Base-by-base conservation (phyloP, 2,797 vertebrate genomes). In the Buceros bicornis region DNA sequence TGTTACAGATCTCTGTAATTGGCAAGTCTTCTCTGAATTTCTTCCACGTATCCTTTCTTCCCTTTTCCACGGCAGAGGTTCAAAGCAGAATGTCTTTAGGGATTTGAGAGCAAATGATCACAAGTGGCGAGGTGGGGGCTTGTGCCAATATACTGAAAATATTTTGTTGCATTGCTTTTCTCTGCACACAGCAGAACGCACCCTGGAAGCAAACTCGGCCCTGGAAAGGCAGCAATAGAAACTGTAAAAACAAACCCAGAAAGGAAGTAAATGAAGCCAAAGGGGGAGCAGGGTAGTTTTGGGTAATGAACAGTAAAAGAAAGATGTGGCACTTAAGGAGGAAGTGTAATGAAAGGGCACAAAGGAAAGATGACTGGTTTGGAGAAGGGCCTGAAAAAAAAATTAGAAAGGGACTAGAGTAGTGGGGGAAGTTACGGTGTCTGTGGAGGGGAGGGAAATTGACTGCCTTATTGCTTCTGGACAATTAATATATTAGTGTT, bases 221-320 rank as follows among this genome's bases (percentile, higher is more conserved):
- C 84, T 95, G 93, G 91, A 91, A 92, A 91, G 60, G 86, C 93
- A 82, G 83, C 71, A 48, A 78, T 93, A 94, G 91, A 96, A 92
- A 95, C 96, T 85, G 95, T 85, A 89, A 80, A 76, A 95, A 96
- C 90, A 94, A 96, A 96, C 90, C 90, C 85, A 94, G 89, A 95
- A 97, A 94, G 92, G 86, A 92, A 94, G 95, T 94, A 97, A 91
- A 94, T 73, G 67, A 81, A 88, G 90, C 88, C 70, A 74, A 83
- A 86, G 73, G 96, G 96, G 93, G 88, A 82, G 78, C 54, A 74
- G 96, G 64, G 93, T 92, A 87, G 86, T 81, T 82, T 90, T 90
- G 96, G 67, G 88, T 95, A 94, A 84, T 82, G 73, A 94, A 87
- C 80, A 90, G 87, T 84, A 84, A 84, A 90, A 95, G 90, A 90